phyloP scores from a whole-genome alignment of 1,140 invertebrate species.

The Papilio aristodemus region DNA sequence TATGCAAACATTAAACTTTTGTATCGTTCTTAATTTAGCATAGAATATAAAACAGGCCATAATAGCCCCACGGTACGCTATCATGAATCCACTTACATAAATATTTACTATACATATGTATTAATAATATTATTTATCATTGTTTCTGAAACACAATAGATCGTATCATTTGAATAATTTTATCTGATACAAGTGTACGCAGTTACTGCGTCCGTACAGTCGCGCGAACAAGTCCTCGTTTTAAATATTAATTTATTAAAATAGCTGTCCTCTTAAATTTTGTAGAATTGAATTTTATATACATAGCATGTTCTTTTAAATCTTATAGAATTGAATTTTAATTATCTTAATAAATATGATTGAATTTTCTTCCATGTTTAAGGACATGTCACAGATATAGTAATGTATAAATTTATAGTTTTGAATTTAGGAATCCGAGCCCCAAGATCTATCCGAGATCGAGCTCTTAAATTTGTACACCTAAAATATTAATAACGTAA shows the following conservation, averaged over 20 bases:
- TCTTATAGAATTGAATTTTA: too few relatives aligned
- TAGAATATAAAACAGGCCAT: slow-evolving; percentile 27
- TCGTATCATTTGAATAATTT: slow-evolving; percentile 79
- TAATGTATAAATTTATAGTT: too few relatives aligned
- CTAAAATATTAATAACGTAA: too few relatives aligned
- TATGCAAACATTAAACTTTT: slow-evolving; percentile 18
- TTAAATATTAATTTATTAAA: slow-evolving; percentile 18
- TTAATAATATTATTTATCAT: slow-evolving; percentile 77
- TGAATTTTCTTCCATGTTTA: too few relatives aligned
- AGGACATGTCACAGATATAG: too few relatives aligned
- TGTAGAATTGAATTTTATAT: too few relatives aligned
- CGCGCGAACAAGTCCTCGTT: slow-evolving; percentile 29
- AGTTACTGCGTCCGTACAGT: slow-evolving; percentile 55
- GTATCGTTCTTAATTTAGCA: slow-evolving; percentile 11
- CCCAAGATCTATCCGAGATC: too few relatives aligned
- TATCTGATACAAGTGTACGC: slow-evolving; percentile 73
- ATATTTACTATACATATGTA: slow-evolving; percentile 73
- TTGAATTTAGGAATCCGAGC: too few relatives aligned
- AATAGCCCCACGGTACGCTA: slow-evolving; percentile 40
- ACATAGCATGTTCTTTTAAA: too few relatives aligned
- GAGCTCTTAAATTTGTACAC: too few relatives aligned
- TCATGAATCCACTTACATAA: slow-evolving; percentile 69
- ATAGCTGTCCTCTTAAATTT: too few relatives aligned
- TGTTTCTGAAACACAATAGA: slow-evolving; percentile 77
- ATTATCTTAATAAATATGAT: too few relatives aligned